Percentiles rank a stretch among this genome's conserved stretches.
These are phyloP conservation scores for Hipparchia semele DNA, from an alignment of 2,888 invertebrate species.

Conservation along the genomic window DNA sequence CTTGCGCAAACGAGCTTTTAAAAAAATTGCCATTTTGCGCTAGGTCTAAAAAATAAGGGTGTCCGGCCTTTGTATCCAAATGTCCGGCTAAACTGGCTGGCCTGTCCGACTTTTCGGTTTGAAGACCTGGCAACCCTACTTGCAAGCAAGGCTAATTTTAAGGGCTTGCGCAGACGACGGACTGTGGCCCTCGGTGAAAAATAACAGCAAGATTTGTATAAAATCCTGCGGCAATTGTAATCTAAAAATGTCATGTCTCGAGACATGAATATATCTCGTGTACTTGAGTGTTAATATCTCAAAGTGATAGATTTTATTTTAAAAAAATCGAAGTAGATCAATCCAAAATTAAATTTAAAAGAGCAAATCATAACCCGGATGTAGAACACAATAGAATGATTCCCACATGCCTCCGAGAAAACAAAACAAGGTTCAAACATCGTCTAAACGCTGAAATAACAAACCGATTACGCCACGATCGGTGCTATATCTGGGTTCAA, in stretches of 20 bases:
- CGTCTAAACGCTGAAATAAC: slow-evolving; percentile 80
- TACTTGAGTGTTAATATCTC: not conserved
- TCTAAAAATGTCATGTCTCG: too few species aligned
- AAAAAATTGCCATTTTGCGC: too few species aligned
- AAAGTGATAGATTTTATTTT: not conserved
- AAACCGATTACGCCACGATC: slow-evolving; percentile 78
- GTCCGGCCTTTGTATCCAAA: too few species aligned
- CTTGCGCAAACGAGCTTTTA: too few species aligned
- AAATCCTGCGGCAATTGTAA: too few species aligned
- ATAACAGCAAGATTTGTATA: too few species aligned
- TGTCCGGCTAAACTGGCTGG: too few species aligned
- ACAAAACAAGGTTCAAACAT: slow-evolving; percentile 77
- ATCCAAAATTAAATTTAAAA: slow-evolving; percentile 60
- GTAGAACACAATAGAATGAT: slow-evolving; percentile 80
- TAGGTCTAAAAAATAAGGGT: too few species aligned
- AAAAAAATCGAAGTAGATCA: slow-evolving; percentile 19
- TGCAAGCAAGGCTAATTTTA: not conserved
- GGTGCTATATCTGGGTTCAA: slow-evolving; percentile 58
- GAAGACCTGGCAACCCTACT: too few species aligned
- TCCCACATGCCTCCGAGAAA: slow-evolving; percentile 81
- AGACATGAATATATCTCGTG: too few species aligned
- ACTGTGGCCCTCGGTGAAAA: too few species aligned
- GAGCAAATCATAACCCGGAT: slow-evolving; percentile 76
- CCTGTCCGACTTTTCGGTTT: too few species aligned
- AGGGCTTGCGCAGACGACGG: not conserved